Percentiles rank a stretch among this genome's conserved stretches.
Evolutionary conservation across 2,888 invertebrate species (phyloP).

Genomic region (Yponomeuta sedellus): DNA sequence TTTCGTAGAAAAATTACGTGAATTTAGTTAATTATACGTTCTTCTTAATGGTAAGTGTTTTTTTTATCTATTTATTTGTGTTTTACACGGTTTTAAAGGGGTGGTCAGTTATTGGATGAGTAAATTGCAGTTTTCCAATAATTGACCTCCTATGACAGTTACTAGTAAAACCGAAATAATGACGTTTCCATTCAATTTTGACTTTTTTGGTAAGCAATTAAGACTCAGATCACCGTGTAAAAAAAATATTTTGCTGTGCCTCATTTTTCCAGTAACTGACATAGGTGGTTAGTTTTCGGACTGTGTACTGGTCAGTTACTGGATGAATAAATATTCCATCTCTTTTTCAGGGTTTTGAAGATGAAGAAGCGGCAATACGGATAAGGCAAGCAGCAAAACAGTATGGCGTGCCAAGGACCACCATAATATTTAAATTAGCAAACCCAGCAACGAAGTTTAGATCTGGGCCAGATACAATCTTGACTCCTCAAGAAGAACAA

Average conservation of each 20-base stretch:
- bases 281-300: conserved; percentile 2
- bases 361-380: conserved; percentile 10
- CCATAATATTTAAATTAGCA: not conserved
- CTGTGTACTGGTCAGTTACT: not conserved
- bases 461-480: conserved; percentile 2
- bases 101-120: no score
- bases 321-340: not conserved
- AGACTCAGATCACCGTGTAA: not conserved
- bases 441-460: conserved; percentile 6
- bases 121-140: not conserved
- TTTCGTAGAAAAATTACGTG: no score
- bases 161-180: not conserved
- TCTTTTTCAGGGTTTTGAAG: not conserved
- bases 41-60: no score
- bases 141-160: conserved; percentile 12
- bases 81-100: no score
- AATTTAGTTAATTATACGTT: no score
- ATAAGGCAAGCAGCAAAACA: conserved; percentile 9
- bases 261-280: conserved; percentile 6
- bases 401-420: conserved; percentile 9
- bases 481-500: conserved; percentile 4
- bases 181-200: no score
- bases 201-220: not conserved
- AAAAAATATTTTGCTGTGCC: not conserved
- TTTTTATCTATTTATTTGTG: no score